Base-by-base conservation (phyloP, 1,140 invertebrate genomes). In the Batillaria attramentaria region DNA sequence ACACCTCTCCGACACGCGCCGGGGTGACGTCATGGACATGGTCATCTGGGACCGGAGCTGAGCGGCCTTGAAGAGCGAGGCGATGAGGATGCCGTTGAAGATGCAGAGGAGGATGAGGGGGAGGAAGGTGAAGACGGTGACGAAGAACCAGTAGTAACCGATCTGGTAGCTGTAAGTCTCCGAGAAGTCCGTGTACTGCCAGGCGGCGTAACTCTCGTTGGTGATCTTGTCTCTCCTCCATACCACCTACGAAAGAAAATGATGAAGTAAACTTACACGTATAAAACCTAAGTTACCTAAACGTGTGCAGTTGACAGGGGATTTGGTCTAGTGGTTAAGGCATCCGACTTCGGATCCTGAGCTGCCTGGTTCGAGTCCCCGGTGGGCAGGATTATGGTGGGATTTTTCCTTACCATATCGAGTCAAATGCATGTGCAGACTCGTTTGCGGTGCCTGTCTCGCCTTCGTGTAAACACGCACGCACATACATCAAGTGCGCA, bases 41-140 rank as follows among this genome's bases (percentile, higher is more conserved):
- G 83, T 94, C 90, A 95, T 92, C 70, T 91, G 37, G 87, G 31
- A 91, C 88, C 77, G 94, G 82, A 81, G 92, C 87, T 74, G 88
- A 86, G 80, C 92, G 89, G 54, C 94, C 93, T 75, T 91, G 83
- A 93, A 93, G 2, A 95, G 94, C 16, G 94, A 92, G 76, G 92
- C 89, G 18, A 95, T 93, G 20, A 96, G 92, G 80, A 95, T 93
- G 72, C 92, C 93, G 89, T 96, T 96, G 86, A 96, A 95, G 84
- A 95, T 92, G 16, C 93, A 92, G 76, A 96, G 89, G 1, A 95
- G 87, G 3, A 93, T 81, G 2, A 95, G 89, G 0, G 95, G 95
- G 24, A 95, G 81, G 31, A 95, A 89, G 3, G 94, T 93, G 86
- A 95, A 95, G 1, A 93, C 88, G 3, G 94, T 86, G 4, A 93